Percentiles rank a stretch among this genome's conserved stretches.
Conservation (phyloP, 2,113 vertebrate species). For the Siphamia tubifer region DNA sequence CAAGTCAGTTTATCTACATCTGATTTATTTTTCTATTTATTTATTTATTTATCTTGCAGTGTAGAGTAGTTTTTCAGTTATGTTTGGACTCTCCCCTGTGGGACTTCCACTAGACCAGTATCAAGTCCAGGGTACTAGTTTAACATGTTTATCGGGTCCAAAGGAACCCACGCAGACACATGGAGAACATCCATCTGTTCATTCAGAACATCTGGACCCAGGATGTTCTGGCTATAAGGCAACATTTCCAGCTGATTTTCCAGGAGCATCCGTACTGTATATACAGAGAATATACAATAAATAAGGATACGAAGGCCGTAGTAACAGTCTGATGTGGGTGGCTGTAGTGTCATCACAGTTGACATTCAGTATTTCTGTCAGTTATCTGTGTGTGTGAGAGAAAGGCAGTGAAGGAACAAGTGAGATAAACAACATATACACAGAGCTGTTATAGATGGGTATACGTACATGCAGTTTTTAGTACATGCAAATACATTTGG, state of each 20-base stretch:
- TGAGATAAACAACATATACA: neutral
- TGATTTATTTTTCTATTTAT: no score
- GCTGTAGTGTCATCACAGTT: slow-evolving; percentile 28
- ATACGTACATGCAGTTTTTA: no score
- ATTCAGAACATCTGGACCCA: neutral
- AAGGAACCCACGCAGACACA: neutral
- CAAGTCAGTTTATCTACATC: no score
- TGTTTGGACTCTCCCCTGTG: neutral
- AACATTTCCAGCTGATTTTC: neutral
- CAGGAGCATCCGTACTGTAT: neutral
- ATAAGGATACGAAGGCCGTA: slow-evolving; percentile 6
- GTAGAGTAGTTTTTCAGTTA: neutral
- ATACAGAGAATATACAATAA: neutral
- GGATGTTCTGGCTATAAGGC: neutral
- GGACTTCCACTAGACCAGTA: neutral
- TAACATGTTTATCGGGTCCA: slow-evolving; percentile 13
- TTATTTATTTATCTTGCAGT: no score
- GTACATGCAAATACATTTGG: no score
- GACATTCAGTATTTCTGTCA: slow-evolving; percentile 20
- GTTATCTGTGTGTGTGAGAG: slow-evolving; percentile 22
- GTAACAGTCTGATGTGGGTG: slow-evolving; percentile 36
- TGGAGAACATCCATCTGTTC: neutral
- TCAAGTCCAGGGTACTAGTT: slow-evolving; percentile 8
- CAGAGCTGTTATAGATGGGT: neutral
- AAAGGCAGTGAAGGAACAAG: neutral